phyloP scores from a whole-genome alignment of 2,113 vertebrate species.

The Brevimyrus niger region DNA sequence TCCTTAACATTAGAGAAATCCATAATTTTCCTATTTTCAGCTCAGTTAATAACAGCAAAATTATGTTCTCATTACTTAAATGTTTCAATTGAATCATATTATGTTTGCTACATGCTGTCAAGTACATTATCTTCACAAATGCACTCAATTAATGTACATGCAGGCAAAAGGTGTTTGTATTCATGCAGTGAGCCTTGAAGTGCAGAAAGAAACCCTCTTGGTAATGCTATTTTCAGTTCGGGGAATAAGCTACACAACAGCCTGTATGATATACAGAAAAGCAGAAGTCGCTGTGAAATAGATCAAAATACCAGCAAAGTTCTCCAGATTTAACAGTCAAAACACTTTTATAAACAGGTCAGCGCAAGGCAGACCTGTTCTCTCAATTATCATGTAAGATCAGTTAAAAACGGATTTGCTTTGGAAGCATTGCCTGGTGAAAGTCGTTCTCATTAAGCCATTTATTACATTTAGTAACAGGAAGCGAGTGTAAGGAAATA shows the following conservation, averaged over 20 bases:
- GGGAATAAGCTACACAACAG: neutral
- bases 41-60: neutral
- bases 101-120: neutral
- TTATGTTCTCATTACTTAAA: neutral
- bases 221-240: neutral
- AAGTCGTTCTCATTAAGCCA: neutral
- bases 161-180: neutral
- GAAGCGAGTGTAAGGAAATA: neutral
- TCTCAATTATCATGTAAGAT: constrained; percentile 1
- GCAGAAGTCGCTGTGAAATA: neutral
- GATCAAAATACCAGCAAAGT: neutral
- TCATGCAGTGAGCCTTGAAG: neutral
- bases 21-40: neutral
- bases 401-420: neutral
- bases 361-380: neutral
- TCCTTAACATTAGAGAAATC: neutral
- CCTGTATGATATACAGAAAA: neutral
- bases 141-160: neutral
- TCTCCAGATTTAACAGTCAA: neutral
- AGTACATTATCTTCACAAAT: neutral
- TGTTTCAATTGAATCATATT: neutral
- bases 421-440: neutral
- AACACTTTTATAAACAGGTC: neutral
- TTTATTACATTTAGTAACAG: neutral
- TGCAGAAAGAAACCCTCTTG: neutral